These are phyloP conservation scores for Chrysolina haemoptera DNA, from an alignment of 2,888 invertebrate genomes.

Conservation along the genomic window DNA sequence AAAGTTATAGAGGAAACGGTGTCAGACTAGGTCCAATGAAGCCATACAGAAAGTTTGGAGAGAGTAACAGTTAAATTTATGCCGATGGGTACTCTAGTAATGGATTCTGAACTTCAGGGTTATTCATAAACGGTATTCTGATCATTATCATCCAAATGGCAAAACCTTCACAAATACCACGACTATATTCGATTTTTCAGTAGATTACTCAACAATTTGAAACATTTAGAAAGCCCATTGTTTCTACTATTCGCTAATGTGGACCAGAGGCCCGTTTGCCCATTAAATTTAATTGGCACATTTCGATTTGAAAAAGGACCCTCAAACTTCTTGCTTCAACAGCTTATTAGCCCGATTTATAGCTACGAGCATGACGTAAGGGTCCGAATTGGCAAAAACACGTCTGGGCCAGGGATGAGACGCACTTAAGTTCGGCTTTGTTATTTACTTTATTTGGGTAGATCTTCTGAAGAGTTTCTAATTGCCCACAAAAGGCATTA, in stretches of 20 bases:
- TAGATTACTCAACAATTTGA: neutral
- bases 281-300: conserved; percentile 13
- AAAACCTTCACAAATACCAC: neutral
- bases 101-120: too few relatives aligned
- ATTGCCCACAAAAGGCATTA: neutral
- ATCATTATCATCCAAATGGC: neutral
- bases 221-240: neutral
- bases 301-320: conserved; percentile 5
- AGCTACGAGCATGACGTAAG: conserved; percentile 5
- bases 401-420: neutral
- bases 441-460: neutral
- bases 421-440: neutral
- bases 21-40: too few relatives aligned
- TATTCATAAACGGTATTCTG: too few relatives aligned
- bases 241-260: conserved; percentile 17
- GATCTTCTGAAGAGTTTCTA: neutral
- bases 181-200: neutral
- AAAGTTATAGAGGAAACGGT: too few relatives aligned
- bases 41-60: too few relatives aligned
- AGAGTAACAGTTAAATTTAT: too few relatives aligned
- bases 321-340: conserved; percentile 13
- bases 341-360: conserved; percentile 20
- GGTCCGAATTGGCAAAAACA: neutral
- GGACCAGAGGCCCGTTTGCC: neutral
- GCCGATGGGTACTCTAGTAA: too few relatives aligned